Percentiles rank a stretch among this genome's conserved stretches.
Conservation (phyloP, 1,140 invertebrate genomes). For the Bombus vancouverensis region DNA sequence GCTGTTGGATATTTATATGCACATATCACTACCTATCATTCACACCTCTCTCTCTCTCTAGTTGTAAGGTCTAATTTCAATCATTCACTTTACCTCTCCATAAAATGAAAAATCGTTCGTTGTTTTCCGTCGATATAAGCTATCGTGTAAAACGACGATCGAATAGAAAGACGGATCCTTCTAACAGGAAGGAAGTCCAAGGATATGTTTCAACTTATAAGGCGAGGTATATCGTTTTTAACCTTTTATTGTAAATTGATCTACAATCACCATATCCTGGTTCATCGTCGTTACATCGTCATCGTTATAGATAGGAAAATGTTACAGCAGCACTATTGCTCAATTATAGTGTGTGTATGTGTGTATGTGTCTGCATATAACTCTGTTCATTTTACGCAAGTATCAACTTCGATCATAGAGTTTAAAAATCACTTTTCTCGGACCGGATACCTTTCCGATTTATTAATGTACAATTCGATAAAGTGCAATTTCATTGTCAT, state of each 20-base stretch:
- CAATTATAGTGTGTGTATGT: constrained; percentile 44
- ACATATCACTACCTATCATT: constrained; percentile 64
- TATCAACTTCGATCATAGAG: background rate
- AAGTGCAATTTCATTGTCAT: background rate
- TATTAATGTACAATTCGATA: constrained; percentile 40
- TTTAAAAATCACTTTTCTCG: constrained; percentile 13
- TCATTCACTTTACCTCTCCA: constrained; percentile 1
- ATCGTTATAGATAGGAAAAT: constrained; percentile 78
- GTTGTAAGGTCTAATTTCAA: background rate
- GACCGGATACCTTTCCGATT: background rate
- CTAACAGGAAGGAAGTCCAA: constrained; percentile 45
- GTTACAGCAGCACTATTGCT: constrained; percentile 66
- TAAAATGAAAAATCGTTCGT: constrained; percentile 8
- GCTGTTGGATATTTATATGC: constrained; percentile 82
- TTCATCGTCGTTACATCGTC: constrained; percentile 71
- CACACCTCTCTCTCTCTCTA: constrained; percentile 22
- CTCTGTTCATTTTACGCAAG: constrained; percentile 24
- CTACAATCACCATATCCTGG: constrained; percentile 74
- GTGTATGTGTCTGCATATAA: constrained; percentile 27
- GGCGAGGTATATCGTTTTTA: constrained; percentile 62
- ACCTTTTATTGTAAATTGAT: constrained; percentile 78
- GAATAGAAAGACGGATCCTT: constrained; percentile 23
- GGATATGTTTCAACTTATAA: constrained; percentile 54
- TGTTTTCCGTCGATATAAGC: background rate
- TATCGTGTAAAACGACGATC: constrained; percentile 25